Evolutionary conservation across 2,113 vertebrate genomes (phyloP).

Genomic region (Semnornis frantzii): DNA sequence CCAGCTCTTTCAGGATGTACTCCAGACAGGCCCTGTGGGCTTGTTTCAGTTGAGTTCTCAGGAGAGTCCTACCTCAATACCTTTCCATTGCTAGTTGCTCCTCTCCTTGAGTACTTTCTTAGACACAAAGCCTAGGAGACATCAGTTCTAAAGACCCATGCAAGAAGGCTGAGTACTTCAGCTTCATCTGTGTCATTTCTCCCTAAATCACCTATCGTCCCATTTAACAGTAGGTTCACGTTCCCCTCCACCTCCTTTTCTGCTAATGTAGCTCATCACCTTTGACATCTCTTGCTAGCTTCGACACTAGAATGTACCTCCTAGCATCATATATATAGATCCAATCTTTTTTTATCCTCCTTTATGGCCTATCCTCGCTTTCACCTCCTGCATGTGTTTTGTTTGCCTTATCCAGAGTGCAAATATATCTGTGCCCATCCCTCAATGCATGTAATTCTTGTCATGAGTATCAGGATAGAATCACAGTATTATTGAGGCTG

Average conservation of each 20-base stretch:
- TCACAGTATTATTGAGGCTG: too few relatives aligned
- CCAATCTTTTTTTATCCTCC: not conserved
- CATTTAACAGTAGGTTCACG: not conserved
- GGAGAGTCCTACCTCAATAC: not conserved
- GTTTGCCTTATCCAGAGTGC: not conserved
- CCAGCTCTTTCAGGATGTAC: not conserved
- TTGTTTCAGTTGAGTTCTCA: not conserved
- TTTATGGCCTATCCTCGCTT: not conserved
- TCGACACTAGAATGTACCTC: not conserved
- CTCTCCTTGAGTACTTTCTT: not conserved
- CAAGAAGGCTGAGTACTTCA: not conserved
- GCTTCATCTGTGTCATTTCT: not conserved
- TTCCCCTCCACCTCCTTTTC: not conserved
- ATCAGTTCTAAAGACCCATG: not conserved
- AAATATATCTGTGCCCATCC: not conserved
- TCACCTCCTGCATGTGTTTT: not conserved
- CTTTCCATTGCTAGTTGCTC: not conserved
- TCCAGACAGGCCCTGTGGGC: not conserved
- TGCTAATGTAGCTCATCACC: not conserved
- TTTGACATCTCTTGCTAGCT: not conserved
- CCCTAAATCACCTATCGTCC: not conserved
- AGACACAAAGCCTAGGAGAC: not conserved
- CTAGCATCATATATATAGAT: not conserved
- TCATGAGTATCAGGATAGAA: not conserved
- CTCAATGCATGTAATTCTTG: not conserved